These are phyloP conservation scores for Syrphus vitripennis DNA, from an alignment of 2,888 invertebrate species.

Conservation along the genomic window DNA sequence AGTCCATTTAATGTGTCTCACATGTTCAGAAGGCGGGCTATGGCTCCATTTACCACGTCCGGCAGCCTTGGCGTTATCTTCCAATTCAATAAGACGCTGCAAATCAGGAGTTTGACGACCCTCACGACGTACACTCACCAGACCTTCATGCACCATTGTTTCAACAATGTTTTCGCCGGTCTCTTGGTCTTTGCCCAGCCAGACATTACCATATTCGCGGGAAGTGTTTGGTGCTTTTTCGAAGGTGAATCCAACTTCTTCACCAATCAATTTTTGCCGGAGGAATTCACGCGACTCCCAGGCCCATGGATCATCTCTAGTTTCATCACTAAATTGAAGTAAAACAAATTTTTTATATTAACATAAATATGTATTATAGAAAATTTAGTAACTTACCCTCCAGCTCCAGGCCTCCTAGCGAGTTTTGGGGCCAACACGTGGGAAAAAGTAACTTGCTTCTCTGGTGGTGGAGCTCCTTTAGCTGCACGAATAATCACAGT, in stretches of 20 bases:
- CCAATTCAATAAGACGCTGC: constrained; percentile 89
- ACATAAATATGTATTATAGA: neutral
- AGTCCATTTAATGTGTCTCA: constrained; percentile 93
- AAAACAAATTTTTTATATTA: neutral
- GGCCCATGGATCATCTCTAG: constrained; percentile 95
- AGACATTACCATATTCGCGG: constrained; percentile 94
- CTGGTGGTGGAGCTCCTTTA: constrained; percentile 93
- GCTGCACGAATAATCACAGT: constrained; percentile 95
- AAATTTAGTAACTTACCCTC: constrained; percentile 75
- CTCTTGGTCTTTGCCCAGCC: constrained; percentile 89
- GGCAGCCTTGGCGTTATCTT: constrained; percentile 93
- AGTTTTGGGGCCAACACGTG: constrained; percentile 96
- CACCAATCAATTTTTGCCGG: constrained; percentile 94
- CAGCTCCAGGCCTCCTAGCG: constrained; percentile 86
- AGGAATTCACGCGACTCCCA: constrained; percentile 99
- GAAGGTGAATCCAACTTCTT: constrained; percentile 91
- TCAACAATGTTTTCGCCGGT: constrained; percentile 95
- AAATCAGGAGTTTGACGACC: constrained; percentile 86
- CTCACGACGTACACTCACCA: constrained; percentile 90
- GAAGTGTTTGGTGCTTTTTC: constrained; percentile 92
- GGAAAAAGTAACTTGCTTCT: constrained; percentile 94
- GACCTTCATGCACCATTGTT: constrained; percentile 92
- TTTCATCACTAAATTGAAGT: constrained; percentile 84
- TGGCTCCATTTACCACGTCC: constrained; percentile 92
- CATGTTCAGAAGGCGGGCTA: constrained; percentile 84